Evolutionary conservation across 53 echinoderm and acorn worm species (phyloP), one percentile per base, ranked within the genome.

Genomic region (Astropecten irregularis): DNA sequence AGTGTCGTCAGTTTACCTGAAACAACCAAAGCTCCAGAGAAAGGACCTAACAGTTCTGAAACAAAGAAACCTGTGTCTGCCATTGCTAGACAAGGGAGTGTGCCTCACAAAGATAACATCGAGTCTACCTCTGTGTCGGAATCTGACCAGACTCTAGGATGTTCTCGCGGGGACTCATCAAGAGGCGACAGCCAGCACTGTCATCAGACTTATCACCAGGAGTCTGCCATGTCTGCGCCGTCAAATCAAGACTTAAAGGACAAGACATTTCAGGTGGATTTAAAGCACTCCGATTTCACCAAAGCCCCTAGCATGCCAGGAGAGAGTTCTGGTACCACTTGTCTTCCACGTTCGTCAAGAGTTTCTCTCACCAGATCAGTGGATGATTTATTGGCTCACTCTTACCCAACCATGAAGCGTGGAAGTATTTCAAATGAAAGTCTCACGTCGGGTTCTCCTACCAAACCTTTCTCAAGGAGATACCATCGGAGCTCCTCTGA

Each of bases 401-500:
- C 65, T 4, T 20, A 18, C 3, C 37, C 65, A 11, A 27, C 65
- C 30, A 13, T 65, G 65, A 38, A 13, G 8, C 65, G 37, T 36
- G 36, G 36, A 35, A n/a, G 4, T 35, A 35, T n/a, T n/a, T 37
- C 19, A 13, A 5, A 1, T 8, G 65, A 37, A n/a, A 19, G 2
- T 20, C 16, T 34, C 20, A 4, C 38, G 19, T 0, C 65, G 3
- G 8, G 0, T 37, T 37, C n/a, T 37, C 18, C 37, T 16, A 5
- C 16, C n/a, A 18, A n/a, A 15, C 8, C 8, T 8, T 4, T 8
- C 10, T 35, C 42, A 31, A 63, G 33, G 28, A 22, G 40, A 14
- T 40, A 27, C 35, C 59, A 27, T 18, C 38, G 76, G 40, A 76
- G 32, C 34, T 51, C 76, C 25, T 76, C 76, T 8, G 76, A 76